phyloP scores from a whole-genome alignment of 2,888 invertebrate genomes.

The Cancer borealis region DNA sequence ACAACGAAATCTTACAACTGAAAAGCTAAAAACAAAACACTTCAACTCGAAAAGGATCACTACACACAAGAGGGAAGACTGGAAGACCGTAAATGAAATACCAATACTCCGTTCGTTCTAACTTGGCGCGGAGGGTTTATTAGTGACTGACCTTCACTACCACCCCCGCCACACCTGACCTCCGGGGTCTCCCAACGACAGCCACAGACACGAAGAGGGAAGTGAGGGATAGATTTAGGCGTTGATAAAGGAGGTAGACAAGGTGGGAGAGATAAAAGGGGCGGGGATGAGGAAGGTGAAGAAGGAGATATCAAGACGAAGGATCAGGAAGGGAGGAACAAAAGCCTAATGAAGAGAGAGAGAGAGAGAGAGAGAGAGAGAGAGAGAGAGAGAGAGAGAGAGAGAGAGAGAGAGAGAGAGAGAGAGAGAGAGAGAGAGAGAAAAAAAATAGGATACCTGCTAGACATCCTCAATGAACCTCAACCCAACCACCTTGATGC shows the following conservation, averaged over 20 bases:
- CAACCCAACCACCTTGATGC: not conserved
- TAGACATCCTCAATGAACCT: constrained; percentile 34
- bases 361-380: constrained; percentile 15
- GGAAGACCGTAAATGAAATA: not conserved
- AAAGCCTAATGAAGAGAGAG: not conserved
- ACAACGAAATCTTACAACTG: not conserved
- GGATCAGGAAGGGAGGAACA: not conserved
- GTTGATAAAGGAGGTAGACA: not conserved
- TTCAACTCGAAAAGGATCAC: not conserved
- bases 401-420: not conserved
- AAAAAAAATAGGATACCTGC: not conserved
- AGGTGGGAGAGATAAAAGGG: not conserved
- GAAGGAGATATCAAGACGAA: not conserved
- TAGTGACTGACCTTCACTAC: not conserved
- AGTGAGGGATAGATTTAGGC: not conserved
- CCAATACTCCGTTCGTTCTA: not conserved
- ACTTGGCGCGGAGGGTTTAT: not conserved
- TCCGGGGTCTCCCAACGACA: not conserved
- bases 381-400: not conserved
- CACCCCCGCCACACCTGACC: not conserved
- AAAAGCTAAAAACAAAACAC: not conserved
- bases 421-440: constrained; percentile 21
- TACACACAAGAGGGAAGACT: no score
- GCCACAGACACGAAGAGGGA: not conserved
- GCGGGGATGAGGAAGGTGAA: not conserved